Evolutionary conservation across 2,797 vertebrate species (phyloP).

Genomic region (Thripadectes ignobilis): DNA sequence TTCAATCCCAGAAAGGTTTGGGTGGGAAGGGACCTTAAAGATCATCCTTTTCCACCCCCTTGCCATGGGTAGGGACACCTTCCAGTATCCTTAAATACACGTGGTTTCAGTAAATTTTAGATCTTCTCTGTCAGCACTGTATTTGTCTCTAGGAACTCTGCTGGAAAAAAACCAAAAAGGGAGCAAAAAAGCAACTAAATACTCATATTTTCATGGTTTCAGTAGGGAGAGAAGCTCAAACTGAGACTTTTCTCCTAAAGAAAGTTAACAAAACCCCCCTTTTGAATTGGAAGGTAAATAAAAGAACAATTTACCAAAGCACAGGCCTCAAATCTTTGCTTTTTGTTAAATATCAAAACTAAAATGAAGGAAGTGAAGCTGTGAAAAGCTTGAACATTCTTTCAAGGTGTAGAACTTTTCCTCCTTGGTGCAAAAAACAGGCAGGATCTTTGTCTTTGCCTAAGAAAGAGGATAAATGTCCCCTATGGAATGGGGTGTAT

Average conservation of each 20-base stretch:
- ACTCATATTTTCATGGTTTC: background rate
- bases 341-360: background rate
- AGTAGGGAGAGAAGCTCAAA: background rate
- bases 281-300: background rate
- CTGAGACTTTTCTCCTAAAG: background rate
- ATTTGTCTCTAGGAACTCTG: background rate
- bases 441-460: background rate
- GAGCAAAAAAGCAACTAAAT: background rate
- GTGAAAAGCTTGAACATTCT: background rate
- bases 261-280: background rate
- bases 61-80: background rate
- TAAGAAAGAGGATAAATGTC: background rate
- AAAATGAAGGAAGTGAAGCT: background rate
- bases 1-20: background rate
- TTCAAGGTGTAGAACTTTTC: background rate
- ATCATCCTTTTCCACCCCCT: background rate
- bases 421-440: background rate
- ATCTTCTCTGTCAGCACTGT: background rate
- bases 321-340: rapidly evolving
- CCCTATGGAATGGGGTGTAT: rapidly evolving
- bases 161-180: background rate
- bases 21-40: background rate
- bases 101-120: background rate
- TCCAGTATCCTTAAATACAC: background rate
- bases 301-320: background rate